A percentile compares a stretch with the other conserved stretches of the same genome.
These are phyloP conservation scores for Manduca sexta DNA, from an alignment of 1,140 invertebrate species.

Conservation along the genomic window DNA sequence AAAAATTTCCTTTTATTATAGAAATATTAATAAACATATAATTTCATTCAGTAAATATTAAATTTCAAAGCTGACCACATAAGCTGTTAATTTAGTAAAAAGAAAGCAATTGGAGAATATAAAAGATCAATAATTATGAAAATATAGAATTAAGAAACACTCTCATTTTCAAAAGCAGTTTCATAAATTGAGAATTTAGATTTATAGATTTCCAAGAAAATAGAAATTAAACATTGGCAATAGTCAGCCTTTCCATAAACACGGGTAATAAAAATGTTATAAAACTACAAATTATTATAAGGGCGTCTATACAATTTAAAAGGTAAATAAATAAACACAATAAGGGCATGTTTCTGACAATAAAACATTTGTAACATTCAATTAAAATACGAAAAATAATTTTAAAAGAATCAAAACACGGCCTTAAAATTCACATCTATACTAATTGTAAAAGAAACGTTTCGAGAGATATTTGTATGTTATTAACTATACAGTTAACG, in stretches of 20 bases:
- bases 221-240: slow-evolving; percentile 15
- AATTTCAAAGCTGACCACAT: slow-evolving; percentile 20
- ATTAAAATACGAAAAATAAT: not conserved
- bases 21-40: slow-evolving; percentile 5
- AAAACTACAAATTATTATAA: not conserved
- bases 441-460: no score
- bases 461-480: no score
- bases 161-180: slow-evolving; percentile 52
- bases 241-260: slow-evolving; percentile 16
- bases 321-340: slow-evolving; percentile 22
- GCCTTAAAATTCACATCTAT: no score
- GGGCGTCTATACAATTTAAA: slow-evolving; percentile 29
- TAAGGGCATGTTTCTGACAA: slow-evolving; percentile 34
- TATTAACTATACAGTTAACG: no score
- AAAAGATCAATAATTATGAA: slow-evolving; percentile 9
- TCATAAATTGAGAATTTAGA: slow-evolving; percentile 24
- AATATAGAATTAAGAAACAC: slow-evolving; percentile 37
- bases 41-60: slow-evolving; percentile 12
- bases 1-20: slow-evolving; percentile 4
- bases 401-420: no score
- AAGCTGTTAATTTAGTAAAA: slow-evolving; percentile 16
- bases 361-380: slow-evolving; percentile 36
- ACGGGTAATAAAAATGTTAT: not conserved
- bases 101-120: slow-evolving; percentile 13
- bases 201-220: slow-evolving; percentile 4